phyloP scores from a whole-genome alignment of 1,140 invertebrate genomes.

The Drosophila nigromelanica region DNA sequence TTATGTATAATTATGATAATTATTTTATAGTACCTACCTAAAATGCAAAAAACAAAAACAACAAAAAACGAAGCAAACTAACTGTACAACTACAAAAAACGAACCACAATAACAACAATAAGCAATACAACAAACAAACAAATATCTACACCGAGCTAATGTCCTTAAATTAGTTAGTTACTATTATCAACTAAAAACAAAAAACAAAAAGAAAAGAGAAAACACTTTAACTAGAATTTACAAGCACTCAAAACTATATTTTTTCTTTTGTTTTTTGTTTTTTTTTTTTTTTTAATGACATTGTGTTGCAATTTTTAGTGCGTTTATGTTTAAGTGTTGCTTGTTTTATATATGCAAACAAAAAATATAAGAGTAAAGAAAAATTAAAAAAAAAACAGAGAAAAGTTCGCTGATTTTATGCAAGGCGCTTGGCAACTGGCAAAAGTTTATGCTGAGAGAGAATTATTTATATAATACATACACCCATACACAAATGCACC shows the following conservation, averaged over 20 bases:
- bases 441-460: constrained; percentile 45
- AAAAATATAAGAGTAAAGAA: constrained; percentile 6
- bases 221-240: constrained; percentile 28
- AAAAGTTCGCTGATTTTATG: constrained; percentile 30
- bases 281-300: constrained; percentile 29
- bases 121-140: constrained; percentile 57
- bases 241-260: constrained; percentile 44
- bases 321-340: constrained; percentile 58
- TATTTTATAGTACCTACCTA: constrained; percentile 63
- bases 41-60: constrained; percentile 34
- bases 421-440: constrained; percentile 48
- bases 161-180: constrained; percentile 47
- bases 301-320: constrained; percentile 43
- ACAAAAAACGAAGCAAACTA: constrained; percentile 20
- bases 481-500: constrained; percentile 3
- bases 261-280: constrained; percentile 32
- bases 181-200: constrained; percentile 37
- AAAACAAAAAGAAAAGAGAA: not conserved
- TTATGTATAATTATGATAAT: constrained; percentile 55
- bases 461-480: constrained; percentile 21
- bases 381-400: constrained; percentile 1
- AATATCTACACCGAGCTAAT: constrained; percentile 68
- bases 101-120: constrained; percentile 42
- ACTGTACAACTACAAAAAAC: constrained; percentile 33
- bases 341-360: constrained; percentile 44